phyloP scores from a whole-genome alignment of 2,113 vertebrate species.

The Oreotragus oreotragus region DNA sequence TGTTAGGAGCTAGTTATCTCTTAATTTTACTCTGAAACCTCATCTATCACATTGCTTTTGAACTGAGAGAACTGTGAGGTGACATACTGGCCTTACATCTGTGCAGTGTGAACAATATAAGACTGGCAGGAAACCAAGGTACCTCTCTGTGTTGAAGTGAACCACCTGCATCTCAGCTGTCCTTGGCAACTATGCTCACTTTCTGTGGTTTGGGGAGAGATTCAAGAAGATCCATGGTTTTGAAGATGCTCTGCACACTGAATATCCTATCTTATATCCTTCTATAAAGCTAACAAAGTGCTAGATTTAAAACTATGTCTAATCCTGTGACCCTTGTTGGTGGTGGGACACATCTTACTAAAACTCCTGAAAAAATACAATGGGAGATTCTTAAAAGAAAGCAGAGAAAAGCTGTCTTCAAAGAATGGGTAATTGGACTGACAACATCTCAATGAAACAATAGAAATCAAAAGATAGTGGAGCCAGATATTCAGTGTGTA shows the following conservation, averaged over 20 bases:
- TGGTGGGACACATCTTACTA: not conserved
- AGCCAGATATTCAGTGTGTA: not conserved
- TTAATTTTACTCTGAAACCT: not conserved
- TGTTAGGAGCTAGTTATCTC: not conserved
- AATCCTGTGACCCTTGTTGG: not conserved
- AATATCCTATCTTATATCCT: not conserved
- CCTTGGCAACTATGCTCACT: not conserved
- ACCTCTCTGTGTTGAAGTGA: not conserved
- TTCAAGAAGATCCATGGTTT: not conserved
- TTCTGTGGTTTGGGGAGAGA: not conserved
- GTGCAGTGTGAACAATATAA: not conserved
- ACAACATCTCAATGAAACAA: not conserved
- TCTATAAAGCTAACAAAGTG: not conserved
- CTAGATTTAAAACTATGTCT: not conserved
- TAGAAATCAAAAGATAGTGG: not conserved
- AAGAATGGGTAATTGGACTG: not conserved
- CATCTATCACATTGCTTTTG: not conserved
- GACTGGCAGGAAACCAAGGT: not conserved
- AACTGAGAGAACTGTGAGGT: not conserved
- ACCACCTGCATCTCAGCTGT: not conserved
- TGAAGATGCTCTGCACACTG: not conserved
- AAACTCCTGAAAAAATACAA: not conserved
- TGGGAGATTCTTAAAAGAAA: not conserved
- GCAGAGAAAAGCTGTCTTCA: not conserved
- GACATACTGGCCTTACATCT: not conserved